These are phyloP conservation scores for Aporophyla nigra DNA, from an alignment of 2,888 invertebrate species.

Conservation along the genomic window DNA sequence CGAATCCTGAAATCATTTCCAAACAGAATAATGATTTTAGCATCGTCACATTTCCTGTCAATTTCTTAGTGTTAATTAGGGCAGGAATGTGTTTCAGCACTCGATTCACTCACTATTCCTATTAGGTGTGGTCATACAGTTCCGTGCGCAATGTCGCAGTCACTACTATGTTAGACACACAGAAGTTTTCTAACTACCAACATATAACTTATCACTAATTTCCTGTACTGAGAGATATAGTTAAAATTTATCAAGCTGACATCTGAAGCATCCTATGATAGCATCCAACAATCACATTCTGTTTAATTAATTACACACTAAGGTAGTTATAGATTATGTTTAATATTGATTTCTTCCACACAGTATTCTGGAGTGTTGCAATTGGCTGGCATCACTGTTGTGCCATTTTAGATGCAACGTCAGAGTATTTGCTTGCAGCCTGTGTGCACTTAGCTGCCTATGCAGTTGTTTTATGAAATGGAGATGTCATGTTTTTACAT, in stretches of 20 bases:
- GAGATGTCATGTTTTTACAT: conserved; percentile 48
- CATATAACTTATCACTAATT: conserved; percentile 87
- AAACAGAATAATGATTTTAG: neutral
- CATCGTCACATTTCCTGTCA: neutral
- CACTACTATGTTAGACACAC: conserved; percentile 73
- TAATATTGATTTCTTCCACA: conserved; percentile 1
- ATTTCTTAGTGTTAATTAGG: neutral
- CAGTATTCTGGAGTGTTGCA: neutral
- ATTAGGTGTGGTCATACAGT: conserved; percentile 53
- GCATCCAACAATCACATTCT: conserved; percentile 49
- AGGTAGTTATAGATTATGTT: neutral
- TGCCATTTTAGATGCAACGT: neutral
- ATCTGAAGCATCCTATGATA: conserved; percentile 71
- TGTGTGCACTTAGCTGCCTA: neutral
- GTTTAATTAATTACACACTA: conserved; percentile 21
- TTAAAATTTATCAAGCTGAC: conserved; percentile 82
- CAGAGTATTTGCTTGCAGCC: conserved; percentile 9
- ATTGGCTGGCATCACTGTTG: neutral
- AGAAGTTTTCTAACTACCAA: conserved; percentile 85
- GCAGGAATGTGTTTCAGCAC: conserved; percentile 20
- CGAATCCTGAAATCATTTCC: conserved; percentile 5
- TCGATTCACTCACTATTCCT: conserved; percentile 40
- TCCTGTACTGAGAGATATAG: conserved; percentile 91
- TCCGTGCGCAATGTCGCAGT: conserved; percentile 42
- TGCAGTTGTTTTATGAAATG: conserved; percentile 17